Conservation (phyloP, 2,888 invertebrate genomes). For the Gonocerus acuteangulatus region DNA sequence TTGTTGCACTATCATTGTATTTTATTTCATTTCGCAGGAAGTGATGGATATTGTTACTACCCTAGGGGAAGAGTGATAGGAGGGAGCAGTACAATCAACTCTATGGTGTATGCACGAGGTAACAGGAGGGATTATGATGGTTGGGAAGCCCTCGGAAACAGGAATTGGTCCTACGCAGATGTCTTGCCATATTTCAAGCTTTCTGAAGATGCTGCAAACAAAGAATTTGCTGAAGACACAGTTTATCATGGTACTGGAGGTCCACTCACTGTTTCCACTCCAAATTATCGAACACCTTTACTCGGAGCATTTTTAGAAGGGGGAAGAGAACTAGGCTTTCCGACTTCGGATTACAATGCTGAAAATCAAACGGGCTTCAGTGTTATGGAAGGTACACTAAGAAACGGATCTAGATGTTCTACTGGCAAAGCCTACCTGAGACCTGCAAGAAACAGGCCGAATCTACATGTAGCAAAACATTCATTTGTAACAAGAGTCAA, state of each 20-base stretch:
- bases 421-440: constrained; percentile 37
- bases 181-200: constrained; percentile 42
- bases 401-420: constrained; percentile 28
- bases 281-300: constrained; percentile 34
- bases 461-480: constrained; percentile 41
- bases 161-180: constrained; percentile 39
- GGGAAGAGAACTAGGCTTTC: constrained; percentile 35
- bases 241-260: constrained; percentile 38
- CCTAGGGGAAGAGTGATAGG: constrained; percentile 60
- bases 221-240: constrained; percentile 31
- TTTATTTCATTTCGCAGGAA: constrained; percentile 27
- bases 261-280: constrained; percentile 37
- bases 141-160: constrained; percentile 38
- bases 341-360: constrained; percentile 31
- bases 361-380: constrained; percentile 25
- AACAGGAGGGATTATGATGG: constrained; percentile 38
- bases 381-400: constrained; percentile 13
- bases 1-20: no score
- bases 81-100: constrained; percentile 38
- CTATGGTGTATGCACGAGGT: constrained; percentile 39
- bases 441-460: constrained; percentile 41
- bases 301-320: constrained; percentile 34
- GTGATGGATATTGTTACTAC: constrained; percentile 61
- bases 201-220: constrained; percentile 41
- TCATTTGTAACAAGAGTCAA: constrained; percentile 40